Conservation (phyloP, 2,888 invertebrate genomes). For the Xylota segnis region DNA sequence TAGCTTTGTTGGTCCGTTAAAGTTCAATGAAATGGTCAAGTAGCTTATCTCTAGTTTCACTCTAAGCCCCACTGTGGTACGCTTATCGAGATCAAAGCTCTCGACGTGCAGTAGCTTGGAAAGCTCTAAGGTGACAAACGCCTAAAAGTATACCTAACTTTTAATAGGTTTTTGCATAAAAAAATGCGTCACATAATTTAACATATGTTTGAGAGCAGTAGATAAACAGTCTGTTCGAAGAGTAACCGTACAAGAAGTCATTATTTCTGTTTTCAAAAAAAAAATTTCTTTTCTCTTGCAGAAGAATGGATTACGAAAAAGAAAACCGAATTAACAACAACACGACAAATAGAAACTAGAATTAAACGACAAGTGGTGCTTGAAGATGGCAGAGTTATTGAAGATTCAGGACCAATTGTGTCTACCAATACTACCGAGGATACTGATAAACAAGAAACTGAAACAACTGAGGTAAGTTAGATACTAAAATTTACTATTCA, state of each 20-base stretch:
- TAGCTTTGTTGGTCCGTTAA: background rate
- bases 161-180: background rate
- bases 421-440: constrained; percentile 96
- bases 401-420: constrained; percentile 95
- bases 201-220: background rate
- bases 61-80: background rate
- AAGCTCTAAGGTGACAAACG: background rate
- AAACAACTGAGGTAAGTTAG: constrained; percentile 90
- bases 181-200: background rate
- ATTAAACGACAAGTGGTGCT: constrained; percentile 95
- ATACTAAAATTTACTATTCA: background rate
- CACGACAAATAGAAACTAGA: constrained; percentile 95
- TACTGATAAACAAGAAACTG: constrained; percentile 94
- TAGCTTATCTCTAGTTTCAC: background rate
- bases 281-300: constrained; percentile 84
- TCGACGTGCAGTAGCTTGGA: constrained; percentile 19
- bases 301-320: constrained; percentile 97
- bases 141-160: constrained; percentile 57
- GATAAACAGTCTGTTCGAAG: constrained; percentile 17
- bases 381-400: constrained; percentile 95
- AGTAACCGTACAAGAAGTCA: background rate
- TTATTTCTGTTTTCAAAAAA: background rate
- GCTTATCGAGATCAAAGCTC: constrained; percentile 27
- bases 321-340: constrained; percentile 95
- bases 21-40: constrained; percentile 1